phyloP scores from a whole-genome alignment of 1,140 invertebrate genomes.

The Scaptodrosophila lebanonensis region DNA sequence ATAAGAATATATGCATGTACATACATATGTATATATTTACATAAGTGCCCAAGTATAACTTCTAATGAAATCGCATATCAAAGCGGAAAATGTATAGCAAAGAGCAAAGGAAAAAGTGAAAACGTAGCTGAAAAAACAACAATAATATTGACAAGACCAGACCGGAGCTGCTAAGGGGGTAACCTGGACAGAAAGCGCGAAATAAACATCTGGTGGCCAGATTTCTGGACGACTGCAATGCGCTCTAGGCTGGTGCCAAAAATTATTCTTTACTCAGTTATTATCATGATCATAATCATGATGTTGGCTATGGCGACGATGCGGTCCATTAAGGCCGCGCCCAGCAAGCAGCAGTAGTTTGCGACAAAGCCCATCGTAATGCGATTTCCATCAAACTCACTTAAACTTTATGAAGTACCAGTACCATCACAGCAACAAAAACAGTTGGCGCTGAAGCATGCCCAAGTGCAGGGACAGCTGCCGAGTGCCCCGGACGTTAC shows the following conservation, averaged over 20 bases:
- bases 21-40: too few species aligned
- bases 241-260: too few species aligned
- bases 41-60: constrained; percentile 6
- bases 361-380: constrained; percentile 29
- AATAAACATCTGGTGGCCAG: constrained; percentile 36
- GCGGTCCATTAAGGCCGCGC: constrained; percentile 47
- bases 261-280: too few species aligned
- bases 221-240: constrained; percentile 23
- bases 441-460: constrained; percentile 43
- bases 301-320: too few species aligned
- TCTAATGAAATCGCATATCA: constrained; percentile 32
- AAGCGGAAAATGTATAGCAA: constrained; percentile 19
- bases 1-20: too few species aligned
- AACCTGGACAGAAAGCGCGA: constrained; percentile 36
- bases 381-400: constrained; percentile 35
- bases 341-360: too few species aligned
- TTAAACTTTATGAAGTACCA: constrained; percentile 33
- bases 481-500: constrained; percentile 46
- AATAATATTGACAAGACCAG: not conserved
- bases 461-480: constrained; percentile 40
- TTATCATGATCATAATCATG: too few species aligned
- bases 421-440: constrained; percentile 10
- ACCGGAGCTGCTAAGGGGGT: too few species aligned
- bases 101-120: constrained; percentile 32
- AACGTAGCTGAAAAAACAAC: constrained; percentile 22